Evolutionary conservation across 2,113 vertebrate species (phyloP).

Genomic region (Eptesicus fuscus): DNA sequence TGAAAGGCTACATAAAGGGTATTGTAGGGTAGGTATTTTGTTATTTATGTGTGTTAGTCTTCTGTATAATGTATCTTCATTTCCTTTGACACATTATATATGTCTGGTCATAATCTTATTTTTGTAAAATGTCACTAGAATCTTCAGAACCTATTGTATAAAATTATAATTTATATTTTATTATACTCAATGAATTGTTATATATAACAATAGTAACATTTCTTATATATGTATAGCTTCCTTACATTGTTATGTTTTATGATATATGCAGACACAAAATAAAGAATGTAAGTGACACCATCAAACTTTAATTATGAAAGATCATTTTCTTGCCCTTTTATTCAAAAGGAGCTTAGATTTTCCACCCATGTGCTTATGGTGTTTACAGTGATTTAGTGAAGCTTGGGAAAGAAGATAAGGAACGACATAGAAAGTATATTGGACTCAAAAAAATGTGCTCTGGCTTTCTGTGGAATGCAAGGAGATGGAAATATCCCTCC

Average conservation of each 20-base stretch:
- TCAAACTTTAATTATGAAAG: not conserved
- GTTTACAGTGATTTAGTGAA: not conserved
- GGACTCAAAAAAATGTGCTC: not conserved
- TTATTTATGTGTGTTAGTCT: not conserved
- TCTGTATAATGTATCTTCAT: not conserved
- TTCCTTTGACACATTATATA: not conserved
- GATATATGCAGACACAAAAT: slow-evolving; percentile 18
- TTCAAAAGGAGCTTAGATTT: not conserved
- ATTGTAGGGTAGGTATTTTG: not conserved
- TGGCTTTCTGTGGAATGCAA: not conserved
- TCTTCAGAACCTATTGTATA: not conserved
- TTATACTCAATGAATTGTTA: not conserved
- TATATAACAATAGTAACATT: not conserved
- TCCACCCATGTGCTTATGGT: not conserved
- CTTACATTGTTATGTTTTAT: not conserved
- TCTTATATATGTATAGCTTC: not conserved
- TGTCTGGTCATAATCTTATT: not conserved
- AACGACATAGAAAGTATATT: not conserved
- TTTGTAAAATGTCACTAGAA: slow-evolving; percentile 18
- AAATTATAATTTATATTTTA: not conserved
- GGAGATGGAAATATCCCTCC: not conserved
- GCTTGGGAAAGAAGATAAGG: not conserved
- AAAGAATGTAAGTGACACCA: not conserved
- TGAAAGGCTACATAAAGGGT: not conserved
- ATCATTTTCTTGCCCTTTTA: not conserved